Base-by-base conservation (phyloP, 2,888 invertebrate genomes). In the Operophtera brumata region DNA sequence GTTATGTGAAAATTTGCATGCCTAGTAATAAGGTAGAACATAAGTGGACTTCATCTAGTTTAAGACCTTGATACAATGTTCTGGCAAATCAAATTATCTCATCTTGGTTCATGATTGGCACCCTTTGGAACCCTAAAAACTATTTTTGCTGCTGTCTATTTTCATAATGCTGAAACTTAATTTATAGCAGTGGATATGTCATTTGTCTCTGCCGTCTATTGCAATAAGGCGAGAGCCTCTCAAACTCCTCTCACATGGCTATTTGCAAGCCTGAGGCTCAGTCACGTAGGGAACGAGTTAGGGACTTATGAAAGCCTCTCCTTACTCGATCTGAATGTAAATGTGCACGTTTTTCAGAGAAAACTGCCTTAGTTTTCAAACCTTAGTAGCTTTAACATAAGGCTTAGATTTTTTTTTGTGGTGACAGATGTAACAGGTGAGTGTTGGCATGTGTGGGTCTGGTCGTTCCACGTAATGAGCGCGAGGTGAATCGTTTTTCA, bases 391-490 rank as follows among this genome's bases (percentile, higher is more conserved):
- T n/a, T 7, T n/a, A 5, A 1, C 1, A 20, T 44, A 54, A 20
- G 47, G 53, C 13, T 47, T 14, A 47, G 25, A 47, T 13, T 53
- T 20, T 41, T 6, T 11, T 30, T 2, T 36, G 35, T 45, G 35
- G 30, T 37, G 53, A 47, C n/a, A 26, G 39, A 44, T 34, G 55
- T 56, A 56, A 56, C 56, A 51, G 47, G 47, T 56, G 50, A 47
- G 40, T 30, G 8, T 30, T 30, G 34, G 34, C 11, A 0, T 7
- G 30, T 26, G 43, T 47, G 47, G 12, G 49, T 44, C 55, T 59
- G 62, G 47, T 53, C 53, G 51, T 57, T 59, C 53, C 35, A 40
- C 14, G 55, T 64, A 66, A 63, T 62, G 62, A 57, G 54, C 35
- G 54, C 54, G 57, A 40, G 37, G 52, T 51, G 52, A 47, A 44